Base-by-base conservation (phyloP, 2,888 invertebrate species). In the Cataglyphis cursor region DNA sequence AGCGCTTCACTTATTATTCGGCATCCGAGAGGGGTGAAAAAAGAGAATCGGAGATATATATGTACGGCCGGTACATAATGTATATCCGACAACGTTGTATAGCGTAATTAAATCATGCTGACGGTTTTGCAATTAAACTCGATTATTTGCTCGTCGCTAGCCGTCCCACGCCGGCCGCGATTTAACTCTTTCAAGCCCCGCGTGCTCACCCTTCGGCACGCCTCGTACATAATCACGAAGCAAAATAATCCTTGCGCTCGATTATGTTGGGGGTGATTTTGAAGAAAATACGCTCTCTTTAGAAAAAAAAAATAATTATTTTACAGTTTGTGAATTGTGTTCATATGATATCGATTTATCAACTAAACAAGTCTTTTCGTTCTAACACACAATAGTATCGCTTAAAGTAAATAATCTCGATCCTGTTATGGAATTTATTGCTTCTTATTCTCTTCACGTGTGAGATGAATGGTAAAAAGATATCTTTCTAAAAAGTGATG, bases 61-160 rank as follows among this genome's bases (percentile, higher is more conserved):
- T 48, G 76, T 85, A 62, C 18, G 66, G 21, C 28, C 12, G 74
- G 86, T 85, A 86, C 84, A 81, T 89, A 86, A 88, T 87, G 85
- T 90, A 90, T 88, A 90, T 87, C 89, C 90, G 88, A 88, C 88
- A 88, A 92, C 89, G 87, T 89, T 88, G 92, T 90, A 90, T 90
- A 90, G 91, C 93, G 94, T 95, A 94, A 95, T 95, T 95, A 94
- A 95, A 95, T 95, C 95, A 95, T 94, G 93, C 94, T 94, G 93
- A 94, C 94, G 94, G 94, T 94, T 94, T 94, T 94, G 94, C 94
- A 94, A 95, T 94, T 95, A 95, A 94, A 94, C 94, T 94, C 95
- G 94, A 94, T 94, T 94, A 94, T 94, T 95, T 94, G 94, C 94
- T 93, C 93, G 94, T 94, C 93, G 93, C 93, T 91, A 85, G 81